Base-by-base conservation (phyloP, 2,113 vertebrate species). In the Murina feae region DNA sequence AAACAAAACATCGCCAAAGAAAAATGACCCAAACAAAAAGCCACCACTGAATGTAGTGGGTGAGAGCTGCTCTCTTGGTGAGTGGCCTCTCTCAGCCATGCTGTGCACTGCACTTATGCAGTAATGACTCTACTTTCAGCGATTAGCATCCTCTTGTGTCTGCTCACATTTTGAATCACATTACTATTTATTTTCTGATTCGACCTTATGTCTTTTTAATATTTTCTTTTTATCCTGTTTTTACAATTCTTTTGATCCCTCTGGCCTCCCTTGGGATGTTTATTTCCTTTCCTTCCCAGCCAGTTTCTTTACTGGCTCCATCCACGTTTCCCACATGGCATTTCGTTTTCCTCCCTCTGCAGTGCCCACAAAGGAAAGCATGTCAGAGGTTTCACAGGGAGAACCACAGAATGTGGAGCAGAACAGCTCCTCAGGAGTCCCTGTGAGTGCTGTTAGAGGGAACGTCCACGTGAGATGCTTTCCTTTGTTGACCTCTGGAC, bases 211-310 rank as follows among this genome's bases (percentile, higher is more conserved):
- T 89, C 95, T 95, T 89, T 96, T 94, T 94, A 95, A 97, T 94
- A 93, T 93, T 95, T 97, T 89, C 95, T 95, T 97, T 97, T 94
- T 96, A 96, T 92, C 80, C 72, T 53, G 32, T 80, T 96, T 97
- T 96, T 71, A 78, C 94, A 72, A 96, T 97, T 90, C 96, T 95
- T 97, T 97, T 97, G 96, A 97, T 97, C 96, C 90, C 78, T 83
- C 44, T 55, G 90, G 25, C 92, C 88, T 91, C 96, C 96, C 94
- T 47, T 28, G 89, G 96, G 96, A 91, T 78, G 81, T 74, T 92
- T 92, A 79, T 93, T 93, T 91, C 85, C 55, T 95, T 95, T 95
- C 86, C 86, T 90, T 95, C 89, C 63, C 93, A 89, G 93, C 75
- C 82, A 68, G 91, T 96, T 93, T 95, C 93, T 95, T 95, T 93